Percentiles rank a stretch among this genome's conserved stretches.
Evolutionary conservation across 2,113 vertebrate species (phyloP).

Genomic region (Puffinus mauretanicus): DNA sequence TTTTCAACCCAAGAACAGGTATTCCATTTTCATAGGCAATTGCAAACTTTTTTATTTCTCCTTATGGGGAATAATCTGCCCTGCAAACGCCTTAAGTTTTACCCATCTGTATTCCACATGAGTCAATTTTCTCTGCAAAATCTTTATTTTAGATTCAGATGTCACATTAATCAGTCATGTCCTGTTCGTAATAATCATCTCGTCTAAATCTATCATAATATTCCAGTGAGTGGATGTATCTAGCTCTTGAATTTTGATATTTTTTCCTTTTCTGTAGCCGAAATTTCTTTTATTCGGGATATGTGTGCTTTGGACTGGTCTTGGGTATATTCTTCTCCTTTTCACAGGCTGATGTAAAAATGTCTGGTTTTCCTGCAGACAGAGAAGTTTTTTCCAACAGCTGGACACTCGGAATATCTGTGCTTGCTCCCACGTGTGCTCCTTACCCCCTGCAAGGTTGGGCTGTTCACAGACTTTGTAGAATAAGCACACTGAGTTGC

Average conservation of each 20-base stretch:
- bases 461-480: background rate
- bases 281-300: background rate
- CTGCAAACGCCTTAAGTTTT: background rate
- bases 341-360: background rate
- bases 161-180: constrained; percentile 8
- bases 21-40: background rate
- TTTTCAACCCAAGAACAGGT: background rate
- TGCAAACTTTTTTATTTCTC: background rate
- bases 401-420: background rate
- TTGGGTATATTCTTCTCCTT: background rate
- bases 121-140: background rate
- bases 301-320: background rate
- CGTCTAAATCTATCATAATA: constrained; percentile 1
- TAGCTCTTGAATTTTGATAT: background rate
- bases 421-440: background rate
- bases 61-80: background rate
- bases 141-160: constrained; percentile 10
- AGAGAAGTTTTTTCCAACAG: background rate
- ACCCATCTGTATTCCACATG: background rate
- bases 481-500: background rate
- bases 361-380: background rate
- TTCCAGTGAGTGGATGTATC: background rate
- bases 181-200: background rate
- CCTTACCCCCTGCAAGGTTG: background rate
- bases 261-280: background rate